Base-by-base conservation (phyloP, 2,113 vertebrate genomes). In the Mus pahari region DNA sequence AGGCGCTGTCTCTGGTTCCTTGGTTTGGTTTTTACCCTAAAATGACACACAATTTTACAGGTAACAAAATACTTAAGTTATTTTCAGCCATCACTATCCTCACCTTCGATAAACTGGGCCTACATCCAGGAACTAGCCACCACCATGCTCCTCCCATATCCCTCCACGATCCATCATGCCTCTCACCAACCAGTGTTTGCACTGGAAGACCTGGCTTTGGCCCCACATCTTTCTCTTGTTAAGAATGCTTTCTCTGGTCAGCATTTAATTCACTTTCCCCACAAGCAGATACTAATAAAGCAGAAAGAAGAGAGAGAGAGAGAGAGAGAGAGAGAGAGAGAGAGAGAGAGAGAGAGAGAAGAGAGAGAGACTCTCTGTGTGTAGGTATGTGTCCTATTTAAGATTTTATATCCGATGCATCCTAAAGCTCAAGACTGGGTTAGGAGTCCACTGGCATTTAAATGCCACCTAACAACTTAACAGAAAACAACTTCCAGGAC, bases 21-120 rank as follows among this genome's bases (percentile, higher is more conserved):
- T 96, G 94, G 50, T 96, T 86, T 97, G 97, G 78, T 84, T 88
- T 82, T 98, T 97, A 48, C 95, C 97, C 98, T 98, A 82, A 92
- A 98, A 97, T 39, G 82, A 91, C 91, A 89, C 79, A 94, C 91
- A 93, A 70, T 71, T 70, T 92, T 1, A 90, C 24, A 64, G 48
- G 60, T 88, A 82, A 48, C 58, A 66, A 70, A 68, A 28, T 2
- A 14, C 39, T 16, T 95, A 6, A 26, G 24, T 73, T 58, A 19
- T 10, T 55, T 31, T 53, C 64, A 58, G 48, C 24, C 68, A 19
- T 39, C n/a, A 17, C 86, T n/a, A 13, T 5, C 45, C 36, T 88
- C 13, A 26, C 20, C 83, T 50, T 86, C 31, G 53, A 45, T 26
- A 48, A 84, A 86, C 42, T 22, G 2, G 28, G 60, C 28, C 45